These are phyloP conservation scores for Bembecia ichneumoniformis DNA, from an alignment of 2,888 invertebrate genomes.

Conservation along the genomic window DNA sequence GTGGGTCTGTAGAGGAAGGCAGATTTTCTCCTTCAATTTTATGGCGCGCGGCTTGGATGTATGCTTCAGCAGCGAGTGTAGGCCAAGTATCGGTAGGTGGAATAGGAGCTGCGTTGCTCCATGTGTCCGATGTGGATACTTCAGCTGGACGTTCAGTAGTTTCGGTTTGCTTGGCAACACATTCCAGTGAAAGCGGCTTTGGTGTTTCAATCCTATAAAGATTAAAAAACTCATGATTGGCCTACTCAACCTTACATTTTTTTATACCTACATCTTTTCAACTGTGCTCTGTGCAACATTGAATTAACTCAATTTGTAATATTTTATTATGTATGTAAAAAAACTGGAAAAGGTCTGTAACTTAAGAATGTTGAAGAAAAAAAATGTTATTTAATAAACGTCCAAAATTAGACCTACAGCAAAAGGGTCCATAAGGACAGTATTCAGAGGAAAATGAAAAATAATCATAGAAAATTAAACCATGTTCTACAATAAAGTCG, in stretches of 20 bases:
- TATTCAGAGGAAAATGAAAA: too few relatives aligned
- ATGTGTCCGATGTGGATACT: conserved; percentile 58
- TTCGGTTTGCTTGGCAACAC: conserved; percentile 36
- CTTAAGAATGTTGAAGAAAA: too few relatives aligned
- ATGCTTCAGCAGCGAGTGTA: conserved; percentile 49
- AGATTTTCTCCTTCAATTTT: conserved; percentile 63
- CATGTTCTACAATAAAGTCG: not conserved
- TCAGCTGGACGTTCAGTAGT: conserved; percentile 52
- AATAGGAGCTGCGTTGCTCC: conserved; percentile 31
- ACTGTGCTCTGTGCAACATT: too few relatives aligned
- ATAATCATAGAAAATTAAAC: too few relatives aligned
- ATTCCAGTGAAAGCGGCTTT: conserved; percentile 57
- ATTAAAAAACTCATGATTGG: not conserved
- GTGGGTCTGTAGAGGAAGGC: conserved; percentile 63
- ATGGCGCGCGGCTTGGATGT: conserved; percentile 54
- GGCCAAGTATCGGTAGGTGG: conserved; percentile 44
- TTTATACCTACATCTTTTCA: too few relatives aligned
- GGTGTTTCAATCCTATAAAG: conserved; percentile 57
- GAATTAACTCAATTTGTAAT: too few relatives aligned
- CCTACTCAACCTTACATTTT: too few relatives aligned
- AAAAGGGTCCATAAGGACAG: too few relatives aligned
- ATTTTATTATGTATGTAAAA: too few relatives aligned
- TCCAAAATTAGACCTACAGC: too few relatives aligned
- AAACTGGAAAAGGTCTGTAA: too few relatives aligned
- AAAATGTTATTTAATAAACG: too few relatives aligned